Conservation (phyloP, 1,140 invertebrate genomes). For the Polypedilum vanderplanki region DNA sequence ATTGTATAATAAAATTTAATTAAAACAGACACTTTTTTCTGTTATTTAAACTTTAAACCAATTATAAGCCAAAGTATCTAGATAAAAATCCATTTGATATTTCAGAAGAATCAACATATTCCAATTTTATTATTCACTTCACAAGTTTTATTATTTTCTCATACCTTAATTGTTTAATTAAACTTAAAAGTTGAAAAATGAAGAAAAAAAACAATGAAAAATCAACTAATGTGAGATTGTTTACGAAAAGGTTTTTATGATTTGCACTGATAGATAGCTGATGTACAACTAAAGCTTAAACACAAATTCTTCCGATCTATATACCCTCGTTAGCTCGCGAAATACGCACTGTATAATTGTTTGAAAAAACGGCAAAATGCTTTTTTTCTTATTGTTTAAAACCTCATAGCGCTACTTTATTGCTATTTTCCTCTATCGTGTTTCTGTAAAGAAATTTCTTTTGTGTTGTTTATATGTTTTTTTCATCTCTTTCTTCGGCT, state of each 20-base stretch:
- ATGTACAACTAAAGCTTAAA: constrained; percentile 26
- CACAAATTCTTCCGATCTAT: constrained; percentile 25
- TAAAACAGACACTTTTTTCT: no score
- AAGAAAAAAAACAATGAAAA: not conserved
- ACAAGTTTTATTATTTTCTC: not conserved
- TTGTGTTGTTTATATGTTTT: not conserved
- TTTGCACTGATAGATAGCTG: constrained; percentile 28
- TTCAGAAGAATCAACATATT: not conserved
- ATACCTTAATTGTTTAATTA: constrained; percentile 3
- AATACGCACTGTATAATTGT: not conserved
- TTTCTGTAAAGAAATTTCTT: not conserved
- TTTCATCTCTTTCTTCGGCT: no score
- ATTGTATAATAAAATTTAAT: no score
- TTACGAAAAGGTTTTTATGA: not conserved
- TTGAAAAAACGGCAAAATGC: constrained; percentile 23
- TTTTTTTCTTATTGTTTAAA: constrained; percentile 22
- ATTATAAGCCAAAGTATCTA: no score
- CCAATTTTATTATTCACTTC: not conserved
- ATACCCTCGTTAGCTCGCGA: constrained; percentile 25
- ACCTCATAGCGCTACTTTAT: constrained; percentile 21
- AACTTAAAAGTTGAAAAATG: not conserved
- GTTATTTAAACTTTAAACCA: no score
- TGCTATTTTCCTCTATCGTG: constrained; percentile 24
- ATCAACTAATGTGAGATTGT: not conserved
- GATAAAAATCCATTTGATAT: not conserved